Evolutionary conservation across 2,888 invertebrate species (phyloP), one percentile per base, ranked within the genome.

Genomic region (Euzophera pinguis): DNA sequence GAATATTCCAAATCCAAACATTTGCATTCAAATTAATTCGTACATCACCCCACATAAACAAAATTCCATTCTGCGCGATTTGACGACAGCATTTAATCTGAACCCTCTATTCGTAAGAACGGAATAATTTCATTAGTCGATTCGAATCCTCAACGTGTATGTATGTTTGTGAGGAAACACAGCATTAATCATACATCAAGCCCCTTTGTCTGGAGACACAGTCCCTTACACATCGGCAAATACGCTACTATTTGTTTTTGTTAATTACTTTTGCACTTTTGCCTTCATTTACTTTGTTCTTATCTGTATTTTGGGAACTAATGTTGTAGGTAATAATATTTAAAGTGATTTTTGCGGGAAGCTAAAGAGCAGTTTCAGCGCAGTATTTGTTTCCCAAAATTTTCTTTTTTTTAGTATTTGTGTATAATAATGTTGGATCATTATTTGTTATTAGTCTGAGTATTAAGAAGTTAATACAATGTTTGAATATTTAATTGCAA

Each of bases 71-170:
- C 76, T 71, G 69, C 71, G 54, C 71, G 72, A 74, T 78, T 78
- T 67, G 73, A 72, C 72, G 59, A 66, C 64, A 54, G 59, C 55
- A 68, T 69, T 73, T 83, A 81, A 84, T 85, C 84, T 81, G 69
- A 62, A 73, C 78, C 82, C 81, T 74, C 73, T 67, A 66, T 62
- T 64, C 65, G 66, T 71, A 65, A 64, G 69, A 63, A 67, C 70
- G 74, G 80, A 77, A 83, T 83, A 82, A 84, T 82, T 84, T 83
- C 81, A 86, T 85, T 86, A 84, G 73, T 65, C 65, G 64, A 72
- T 71, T 67, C 68, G 68, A 69, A 75, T 69, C 71, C 71, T 62
- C 65, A 10, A 32, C 22, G 34, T 22, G 43, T 35, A 16, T 43
- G 35, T 35, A 35, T 42, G 43, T 22, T 37, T 43, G 51, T 45